Evolutionary conservation across 2,797 vertebrate genomes (phyloP), one percentile per base, ranked within the genome.

Genomic region (Menidia menidia): DNA sequence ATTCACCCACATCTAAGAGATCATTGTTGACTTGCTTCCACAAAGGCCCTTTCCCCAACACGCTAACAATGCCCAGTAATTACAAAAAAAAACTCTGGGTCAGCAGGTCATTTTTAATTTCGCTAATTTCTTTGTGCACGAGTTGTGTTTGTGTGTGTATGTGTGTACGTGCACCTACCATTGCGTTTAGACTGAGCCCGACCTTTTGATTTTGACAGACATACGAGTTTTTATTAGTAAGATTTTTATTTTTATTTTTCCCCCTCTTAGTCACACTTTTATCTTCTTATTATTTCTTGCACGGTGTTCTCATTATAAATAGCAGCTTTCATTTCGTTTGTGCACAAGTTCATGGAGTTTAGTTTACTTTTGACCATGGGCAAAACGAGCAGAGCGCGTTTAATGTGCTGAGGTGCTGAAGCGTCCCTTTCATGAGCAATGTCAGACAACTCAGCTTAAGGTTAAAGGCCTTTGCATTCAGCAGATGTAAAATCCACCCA

Each of bases 1-100:
- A 12, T 64, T 64, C 53, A 18, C 30, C 51, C 43, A 16, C 53
- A 45, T 44, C 44, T 44, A n/a, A 32, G 15, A 57, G 54, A 66
- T 32, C 15, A 16, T 15, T 35, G 13, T 48, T 66, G 32, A 11
- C 14, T 45, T 25, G 19, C 15, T 39, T 32, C 47, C 44, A 66
- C 35, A 18, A 54, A 31, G 19, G 30, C 8, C 16, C 45, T 60
- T 53, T 45, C 50, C 45, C 39, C 50, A 45, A 53, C 30, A 3
- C 45, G 30, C 16, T 11, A 13, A 39, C 25, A 11, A 50, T 25
- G 19, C 19, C 4, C 19, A 25, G 3, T 9, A 19, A 47, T 47
- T 47, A 15, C 25, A 25, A 25, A 25, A 47, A 2, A 47, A n/a
- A 16, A 7, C 44, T 47, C 6, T 39, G 2, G 35, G 35, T 39